Evolutionary conservation across 2,113 vertebrate species (phyloP), one percentile per base, ranked within the genome.

Genomic region (Uria lomvia): DNA sequence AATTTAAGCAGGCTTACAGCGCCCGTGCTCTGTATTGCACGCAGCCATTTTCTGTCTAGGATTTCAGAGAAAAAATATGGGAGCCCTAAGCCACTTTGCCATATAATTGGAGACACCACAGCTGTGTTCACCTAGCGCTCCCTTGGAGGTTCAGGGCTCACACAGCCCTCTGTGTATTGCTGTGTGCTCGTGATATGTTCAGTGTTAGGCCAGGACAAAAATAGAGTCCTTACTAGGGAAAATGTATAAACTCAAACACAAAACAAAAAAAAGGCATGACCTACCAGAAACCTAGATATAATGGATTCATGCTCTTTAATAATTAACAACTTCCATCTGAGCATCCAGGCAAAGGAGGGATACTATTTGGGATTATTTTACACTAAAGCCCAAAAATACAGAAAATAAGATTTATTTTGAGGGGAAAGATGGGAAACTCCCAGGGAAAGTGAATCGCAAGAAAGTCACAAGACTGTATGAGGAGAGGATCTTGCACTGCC

Each of bases 241-340:
- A 34, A 53, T 1, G 3, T 6, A 18, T 29, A 26, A 94, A 34
- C 21, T 59, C n/a, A 88, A 83, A 84, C 55, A 56, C 7, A 66
- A 7, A 65, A 78, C 38, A 38, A 40, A 47, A 60, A 42, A 42
- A 80, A 86, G 15, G 3, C 27, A 56, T n/a, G 65, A 43, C n/a
- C 38, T 78, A 81, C 21, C 15, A 71, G 60, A 91, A 94, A 85
- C 45, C 21, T 62, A 95, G 59, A 92, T 93, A 91, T 89, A 85
- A 89, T 91, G 89, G 36, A 89, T 87, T 86, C 26, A 20, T 43
- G 23, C 14, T 92, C 40, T 94, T 93, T 81, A 89, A 91, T 92
- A 86, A 94, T 72, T 92, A 89, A 94, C 91, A 88, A 2, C 45
- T 66, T 82, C 36, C 53, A 75, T 72, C 36, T 89, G 36, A 89